phyloP scores from a whole-genome alignment of 2,888 invertebrate species.

The Ormyrus rosae region DNA sequence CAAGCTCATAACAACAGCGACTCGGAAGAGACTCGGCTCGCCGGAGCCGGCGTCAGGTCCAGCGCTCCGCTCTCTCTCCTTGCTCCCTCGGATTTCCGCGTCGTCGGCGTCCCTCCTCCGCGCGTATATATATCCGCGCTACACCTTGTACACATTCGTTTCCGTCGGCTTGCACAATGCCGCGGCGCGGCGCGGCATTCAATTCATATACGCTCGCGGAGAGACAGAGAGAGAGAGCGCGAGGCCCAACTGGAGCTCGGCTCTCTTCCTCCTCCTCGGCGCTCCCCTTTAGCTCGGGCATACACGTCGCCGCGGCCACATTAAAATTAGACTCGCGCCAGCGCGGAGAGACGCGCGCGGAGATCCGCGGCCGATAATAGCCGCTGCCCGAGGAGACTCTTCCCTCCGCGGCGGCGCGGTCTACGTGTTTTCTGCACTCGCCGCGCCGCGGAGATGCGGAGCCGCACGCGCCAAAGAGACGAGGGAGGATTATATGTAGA shows the following conservation, averaged over 20 bases:
- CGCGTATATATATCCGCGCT: conserved; percentile 18
- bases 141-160: conserved; percentile 52
- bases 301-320: conserved; percentile 29
- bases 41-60: conserved; percentile 5
- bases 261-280: conserved; percentile 1
- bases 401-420: conserved; percentile 11
- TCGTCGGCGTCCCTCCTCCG: conserved; percentile 5
- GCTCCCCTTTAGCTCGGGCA: conserved; percentile 30
- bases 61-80: not conserved
- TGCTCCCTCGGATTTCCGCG: conserved; percentile 46
- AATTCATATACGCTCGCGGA: conserved; percentile 21
- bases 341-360: conserved; percentile 20
- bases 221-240: not conserved
- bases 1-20: conserved; percentile 21
- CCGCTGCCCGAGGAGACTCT: not conserved
- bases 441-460: conserved; percentile 16
- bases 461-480: conserved; percentile 28
- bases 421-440: not conserved
- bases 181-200: conserved; percentile 30
- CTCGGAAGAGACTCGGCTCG: conserved; percentile 28
- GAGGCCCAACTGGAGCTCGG: not conserved
- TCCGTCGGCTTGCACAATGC: conserved; percentile 48
- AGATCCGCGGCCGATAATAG: conserved; percentile 47
- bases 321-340: conserved; percentile 55
- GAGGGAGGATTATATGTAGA: conserved; percentile 16